Percentiles rank a stretch among this genome's conserved stretches.
These are phyloP conservation scores for Symphodus melops DNA, from an alignment of 2,113 vertebrate genomes.

Conservation along the genomic window DNA sequence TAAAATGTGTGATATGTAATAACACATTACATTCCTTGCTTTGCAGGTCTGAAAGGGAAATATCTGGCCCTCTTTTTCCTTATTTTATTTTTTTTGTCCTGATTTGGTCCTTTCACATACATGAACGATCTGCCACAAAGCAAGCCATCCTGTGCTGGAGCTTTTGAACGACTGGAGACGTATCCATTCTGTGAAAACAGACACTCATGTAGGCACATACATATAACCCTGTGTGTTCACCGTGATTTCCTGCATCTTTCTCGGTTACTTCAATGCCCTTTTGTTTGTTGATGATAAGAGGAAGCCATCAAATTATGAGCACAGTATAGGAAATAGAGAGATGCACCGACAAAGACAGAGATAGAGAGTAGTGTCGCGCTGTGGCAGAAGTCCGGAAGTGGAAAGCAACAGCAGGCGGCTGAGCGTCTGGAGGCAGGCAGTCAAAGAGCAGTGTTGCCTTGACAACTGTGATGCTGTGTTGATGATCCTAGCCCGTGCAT, in stretches of 20 bases:
- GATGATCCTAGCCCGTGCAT: conserved; percentile 72
- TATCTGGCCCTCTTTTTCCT: no score
- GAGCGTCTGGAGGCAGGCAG: conserved; percentile 75
- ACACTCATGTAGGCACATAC: no score
- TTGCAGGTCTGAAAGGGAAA: no score
- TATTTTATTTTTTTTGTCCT: no score
- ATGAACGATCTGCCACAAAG: no score
- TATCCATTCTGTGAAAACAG: no score
- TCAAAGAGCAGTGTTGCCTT: conserved; percentile 81
- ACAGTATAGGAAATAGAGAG: background rate
- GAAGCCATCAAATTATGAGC: background rate
- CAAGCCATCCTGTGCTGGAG: no score
- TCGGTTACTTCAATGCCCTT: background rate
- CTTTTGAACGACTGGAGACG: no score
- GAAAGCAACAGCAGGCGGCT: conserved; percentile 76
- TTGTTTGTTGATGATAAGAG: background rate
- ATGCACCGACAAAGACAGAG: conserved; percentile 18
- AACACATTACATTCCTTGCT: no score
- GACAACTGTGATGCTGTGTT: conserved; percentile 81
- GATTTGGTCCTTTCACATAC: no score
- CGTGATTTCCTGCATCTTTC: background rate
- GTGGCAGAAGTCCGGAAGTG: conserved; percentile 62
- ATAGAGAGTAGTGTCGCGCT: background rate
- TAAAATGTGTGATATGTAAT: no score
- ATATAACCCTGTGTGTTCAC: background rate